Conservation (phyloP, 1,140 invertebrate genomes). For the Drosophila kurseongensis region DNA sequence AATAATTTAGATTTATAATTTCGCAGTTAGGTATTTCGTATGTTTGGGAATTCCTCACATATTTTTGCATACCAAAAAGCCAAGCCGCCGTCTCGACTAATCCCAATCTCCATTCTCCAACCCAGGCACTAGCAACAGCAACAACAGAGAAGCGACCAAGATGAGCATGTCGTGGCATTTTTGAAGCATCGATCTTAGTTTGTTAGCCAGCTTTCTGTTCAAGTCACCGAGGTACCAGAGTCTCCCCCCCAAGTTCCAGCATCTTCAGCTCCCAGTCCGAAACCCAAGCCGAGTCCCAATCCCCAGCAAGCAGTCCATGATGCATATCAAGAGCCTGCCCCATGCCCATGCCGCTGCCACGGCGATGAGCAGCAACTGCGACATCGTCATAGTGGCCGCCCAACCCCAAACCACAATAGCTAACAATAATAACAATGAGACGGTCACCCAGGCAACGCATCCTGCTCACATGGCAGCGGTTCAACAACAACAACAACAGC, state of each 20-base stretch:
- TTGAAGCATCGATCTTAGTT: constrained; percentile 64
- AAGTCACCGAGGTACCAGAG: constrained; percentile 19
- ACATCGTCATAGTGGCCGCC: constrained; percentile 81
- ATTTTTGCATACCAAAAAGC: constrained; percentile 75
- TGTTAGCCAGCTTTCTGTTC: constrained; percentile 51
- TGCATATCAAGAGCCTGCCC: constrained; percentile 83
- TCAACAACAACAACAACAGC: constrained; percentile 62
- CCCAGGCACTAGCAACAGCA: constrained; percentile 62
- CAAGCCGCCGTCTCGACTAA: constrained; percentile 52
- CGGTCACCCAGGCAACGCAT: constrained; percentile 71
- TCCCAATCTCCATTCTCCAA: constrained; percentile 43
- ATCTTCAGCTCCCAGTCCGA: constrained; percentile 1
- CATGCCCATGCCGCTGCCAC: constrained; percentile 81
- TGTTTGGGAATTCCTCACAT: constrained; percentile 74
- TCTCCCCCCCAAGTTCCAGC: constrained; percentile 5
- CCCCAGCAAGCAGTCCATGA: constrained; percentile 58
- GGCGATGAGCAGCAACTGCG: constrained; percentile 82
- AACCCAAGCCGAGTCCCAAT: background rate
- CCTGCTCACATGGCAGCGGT: constrained; percentile 58
- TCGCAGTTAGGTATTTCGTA: constrained; percentile 66
- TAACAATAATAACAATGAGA: constrained; percentile 79
- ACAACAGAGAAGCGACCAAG: constrained; percentile 56
- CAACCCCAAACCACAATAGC: constrained; percentile 75
- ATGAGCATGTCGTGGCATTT: constrained; percentile 77
- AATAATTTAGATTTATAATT: constrained; percentile 78